These are phyloP conservation scores for Zeus faber DNA, from an alignment of 2,113 vertebrate species.

Conservation along the genomic window DNA sequence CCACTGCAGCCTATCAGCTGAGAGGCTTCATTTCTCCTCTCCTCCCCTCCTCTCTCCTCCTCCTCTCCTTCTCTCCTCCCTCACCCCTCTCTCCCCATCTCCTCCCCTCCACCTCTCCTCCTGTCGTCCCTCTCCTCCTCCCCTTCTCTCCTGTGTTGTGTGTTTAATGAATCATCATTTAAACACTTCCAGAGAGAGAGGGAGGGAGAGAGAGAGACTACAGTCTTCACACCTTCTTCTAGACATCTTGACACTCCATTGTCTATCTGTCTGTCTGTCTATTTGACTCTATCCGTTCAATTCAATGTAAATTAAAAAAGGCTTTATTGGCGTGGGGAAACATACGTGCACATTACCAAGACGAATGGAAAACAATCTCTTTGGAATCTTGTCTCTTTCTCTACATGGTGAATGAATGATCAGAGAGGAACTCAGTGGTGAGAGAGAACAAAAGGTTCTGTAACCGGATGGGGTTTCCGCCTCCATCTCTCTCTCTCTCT, in stretches of 20 bases:
- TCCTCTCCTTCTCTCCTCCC: neutral
- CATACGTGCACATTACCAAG: no score
- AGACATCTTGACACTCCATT: neutral
- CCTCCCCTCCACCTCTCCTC: neutral
- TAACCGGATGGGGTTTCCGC: neutral
- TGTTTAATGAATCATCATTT: no score
- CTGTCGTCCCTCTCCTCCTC: neutral
- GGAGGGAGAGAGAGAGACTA: no score
- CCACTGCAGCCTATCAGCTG: neutral
- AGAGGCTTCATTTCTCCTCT: neutral
- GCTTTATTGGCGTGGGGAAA: no score
- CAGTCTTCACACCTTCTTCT: no score
- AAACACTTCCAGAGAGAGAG: no score
- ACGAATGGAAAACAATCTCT: no score
- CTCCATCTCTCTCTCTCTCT: constrained; percentile 15
- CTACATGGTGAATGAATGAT: no score
- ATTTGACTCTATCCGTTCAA: neutral
- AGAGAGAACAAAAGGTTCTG: no score
- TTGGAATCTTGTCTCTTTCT: no score
- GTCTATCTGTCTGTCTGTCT: constrained; percentile 6
- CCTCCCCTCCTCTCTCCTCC: neutral
- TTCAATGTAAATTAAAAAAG: no score
- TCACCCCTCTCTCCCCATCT: neutral
- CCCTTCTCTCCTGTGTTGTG: neutral
- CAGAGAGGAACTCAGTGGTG: no score